These are phyloP conservation scores for Callosobruchus maculatus DNA, from an alignment of 2,888 invertebrate species.

Conservation along the genomic window DNA sequence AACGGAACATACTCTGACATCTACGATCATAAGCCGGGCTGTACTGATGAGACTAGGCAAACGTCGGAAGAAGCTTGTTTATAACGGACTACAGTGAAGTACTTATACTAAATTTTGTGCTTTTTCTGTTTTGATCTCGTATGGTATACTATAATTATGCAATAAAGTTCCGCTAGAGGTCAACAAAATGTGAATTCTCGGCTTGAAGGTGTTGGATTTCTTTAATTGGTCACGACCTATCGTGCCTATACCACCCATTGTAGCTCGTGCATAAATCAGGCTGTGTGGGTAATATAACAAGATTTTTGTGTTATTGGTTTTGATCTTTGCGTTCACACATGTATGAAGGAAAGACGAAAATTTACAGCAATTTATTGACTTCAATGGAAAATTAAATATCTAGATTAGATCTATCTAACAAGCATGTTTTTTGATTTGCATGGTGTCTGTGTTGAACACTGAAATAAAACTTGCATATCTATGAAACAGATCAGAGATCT, in stretches of 20 bases:
- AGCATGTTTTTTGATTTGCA: no score
- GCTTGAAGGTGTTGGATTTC: neutral
- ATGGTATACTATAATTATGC: neutral
- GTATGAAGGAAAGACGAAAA: no score
- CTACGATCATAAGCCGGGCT: no score
- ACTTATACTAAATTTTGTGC: neutral
- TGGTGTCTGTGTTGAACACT: no score
- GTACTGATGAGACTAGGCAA: no score
- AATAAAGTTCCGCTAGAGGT: neutral
- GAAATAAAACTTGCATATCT: no score
- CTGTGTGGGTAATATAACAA: neutral
- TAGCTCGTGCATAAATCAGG: neutral
- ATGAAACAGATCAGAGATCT: no score
- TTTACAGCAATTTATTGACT: no score
- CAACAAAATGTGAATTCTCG: neutral
- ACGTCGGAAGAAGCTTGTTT: no score
- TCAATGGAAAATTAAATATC: neutral
- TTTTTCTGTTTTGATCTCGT: neutral
- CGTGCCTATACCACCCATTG: neutral
- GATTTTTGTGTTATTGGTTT: neutral
- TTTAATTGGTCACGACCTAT: neutral
- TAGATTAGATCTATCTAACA: no score
- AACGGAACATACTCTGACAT: no score
- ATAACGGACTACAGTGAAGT: no score
- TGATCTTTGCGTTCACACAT: neutral